Conservation (phyloP, 2,888 invertebrate species). For the Taphrorychus bicolor region DNA sequence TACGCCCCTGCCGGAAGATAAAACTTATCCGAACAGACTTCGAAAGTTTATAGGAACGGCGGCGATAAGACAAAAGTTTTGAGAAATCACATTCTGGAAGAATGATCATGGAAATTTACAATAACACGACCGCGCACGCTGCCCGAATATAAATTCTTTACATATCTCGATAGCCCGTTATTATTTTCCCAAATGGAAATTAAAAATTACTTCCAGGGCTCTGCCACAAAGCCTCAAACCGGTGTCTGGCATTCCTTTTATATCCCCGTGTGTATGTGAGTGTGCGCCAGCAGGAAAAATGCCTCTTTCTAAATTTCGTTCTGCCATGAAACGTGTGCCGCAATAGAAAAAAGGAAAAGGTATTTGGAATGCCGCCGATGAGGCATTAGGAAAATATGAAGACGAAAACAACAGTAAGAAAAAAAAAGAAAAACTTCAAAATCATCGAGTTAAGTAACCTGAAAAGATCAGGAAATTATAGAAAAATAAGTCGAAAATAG, state of each 20-base stretch:
- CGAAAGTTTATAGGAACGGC: constrained; percentile 41
- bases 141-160: constrained; percentile 56
- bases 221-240: constrained; percentile 46
- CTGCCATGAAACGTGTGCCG: not conserved
- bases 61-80: constrained; percentile 43
- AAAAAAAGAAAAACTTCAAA: too few relatives aligned
- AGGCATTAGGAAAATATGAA: not conserved
- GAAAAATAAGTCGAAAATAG: too few relatives aligned
- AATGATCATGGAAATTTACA: constrained; percentile 57
- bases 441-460: too few relatives aligned
- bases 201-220: constrained; percentile 57
- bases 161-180: constrained; percentile 54
- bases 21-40: constrained; percentile 43
- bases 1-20: constrained; percentile 19
- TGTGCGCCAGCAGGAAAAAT: not conserved
- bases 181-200: constrained; percentile 59
- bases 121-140: constrained; percentile 53
- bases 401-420: too few relatives aligned
- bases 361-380: too few relatives aligned
- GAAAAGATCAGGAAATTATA: too few relatives aligned
- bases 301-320: not conserved
- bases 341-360: not conserved
- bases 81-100: constrained; percentile 57
- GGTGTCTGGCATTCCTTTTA: constrained; percentile 32
- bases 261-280: constrained; percentile 8